Evolutionary conservation across 64 coral and sea anemone genomes (phyloP).

Genomic region (Stichodactyla mertensii): DNA sequence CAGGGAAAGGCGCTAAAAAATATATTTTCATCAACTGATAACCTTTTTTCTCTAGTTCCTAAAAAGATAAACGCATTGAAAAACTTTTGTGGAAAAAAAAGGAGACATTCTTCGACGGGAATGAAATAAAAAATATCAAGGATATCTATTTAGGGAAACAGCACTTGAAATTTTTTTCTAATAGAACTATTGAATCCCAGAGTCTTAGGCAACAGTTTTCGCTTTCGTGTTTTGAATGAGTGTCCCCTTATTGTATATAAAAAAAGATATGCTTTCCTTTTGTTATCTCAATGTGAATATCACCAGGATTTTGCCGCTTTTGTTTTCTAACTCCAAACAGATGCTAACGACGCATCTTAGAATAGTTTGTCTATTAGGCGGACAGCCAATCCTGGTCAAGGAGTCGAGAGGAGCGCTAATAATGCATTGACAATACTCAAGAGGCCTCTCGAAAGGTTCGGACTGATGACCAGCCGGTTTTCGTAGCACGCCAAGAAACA

Average conservation of each 20-base stretch:
- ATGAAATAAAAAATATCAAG: neutral
- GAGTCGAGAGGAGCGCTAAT: neutral
- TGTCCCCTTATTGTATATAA: neutral
- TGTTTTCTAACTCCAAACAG: conserved; percentile 7
- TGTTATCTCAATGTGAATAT: conserved; percentile 13
- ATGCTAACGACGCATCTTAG: neutral
- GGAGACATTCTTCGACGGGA: neutral
- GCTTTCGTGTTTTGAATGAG: neutral
- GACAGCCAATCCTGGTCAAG: neutral
- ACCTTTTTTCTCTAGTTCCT: neutral
- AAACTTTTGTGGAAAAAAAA: neutral
- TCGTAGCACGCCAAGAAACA: neutral
- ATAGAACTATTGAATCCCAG: neutral
- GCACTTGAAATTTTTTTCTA: neutral
- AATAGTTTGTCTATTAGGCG: neutral
- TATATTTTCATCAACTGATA: neutral
- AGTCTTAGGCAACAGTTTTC: neutral
- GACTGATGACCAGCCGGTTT: neutral
- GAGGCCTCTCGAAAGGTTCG: neutral
- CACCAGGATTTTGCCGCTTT: conserved; percentile 3
- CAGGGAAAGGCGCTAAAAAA: neutral
- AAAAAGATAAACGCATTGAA: neutral
- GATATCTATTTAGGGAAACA: neutral
- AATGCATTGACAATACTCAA: neutral
- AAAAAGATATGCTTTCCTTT: neutral